Base-by-base conservation (phyloP, 2,113 vertebrate genomes). In the Psilopsiagon aurifrons region DNA sequence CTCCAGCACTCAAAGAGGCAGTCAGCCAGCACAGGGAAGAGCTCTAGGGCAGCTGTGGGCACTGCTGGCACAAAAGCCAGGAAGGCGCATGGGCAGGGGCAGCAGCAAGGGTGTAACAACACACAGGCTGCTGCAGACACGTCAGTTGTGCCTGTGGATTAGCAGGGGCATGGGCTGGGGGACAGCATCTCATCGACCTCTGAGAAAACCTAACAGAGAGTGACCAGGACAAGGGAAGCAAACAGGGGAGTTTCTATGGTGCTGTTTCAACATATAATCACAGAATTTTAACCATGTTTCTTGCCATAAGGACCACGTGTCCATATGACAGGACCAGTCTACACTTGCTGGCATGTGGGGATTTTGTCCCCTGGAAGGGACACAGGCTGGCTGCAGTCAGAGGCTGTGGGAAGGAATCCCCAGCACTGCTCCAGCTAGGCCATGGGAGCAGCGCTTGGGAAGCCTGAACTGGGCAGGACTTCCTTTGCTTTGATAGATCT, bases 1-100 rank as follows among this genome's bases (percentile, higher is more conserved):
- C 28, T 44, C 49, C 0, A 2, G 60, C 23, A 7, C 33, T 39
- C 33, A 35, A 74, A 35, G 41, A n/a, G 24, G 51, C 4, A 0
- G 51, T 18, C 24, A 37, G 57, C 28, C 1, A 0, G 44, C 0
- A 0, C 1, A 0, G 25, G n/a, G 14, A 47, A 43, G 49, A 83
- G 54, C 22, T 29, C 54, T 14, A 15, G 1, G 0, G 55, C 54
- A 51, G 29, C 27, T 22, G 35, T 7, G 1, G 47, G 31, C 25
- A 43, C 15, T 1, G 1, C 35, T 3, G 33, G 17, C 4, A 3
- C 57, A 16, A n/a, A n/a, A 27, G 19, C 13, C 3, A 0, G 57
- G 49, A 27, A 27, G 19, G 16, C n/a, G 57, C 44, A 52, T 11
- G 68, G 13, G 39, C 37, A 15, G 2, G 10, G 4, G 63, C 25